Conservation (phyloP, 1,140 invertebrate genomes). For the Mercenaria mercenaria region DNA sequence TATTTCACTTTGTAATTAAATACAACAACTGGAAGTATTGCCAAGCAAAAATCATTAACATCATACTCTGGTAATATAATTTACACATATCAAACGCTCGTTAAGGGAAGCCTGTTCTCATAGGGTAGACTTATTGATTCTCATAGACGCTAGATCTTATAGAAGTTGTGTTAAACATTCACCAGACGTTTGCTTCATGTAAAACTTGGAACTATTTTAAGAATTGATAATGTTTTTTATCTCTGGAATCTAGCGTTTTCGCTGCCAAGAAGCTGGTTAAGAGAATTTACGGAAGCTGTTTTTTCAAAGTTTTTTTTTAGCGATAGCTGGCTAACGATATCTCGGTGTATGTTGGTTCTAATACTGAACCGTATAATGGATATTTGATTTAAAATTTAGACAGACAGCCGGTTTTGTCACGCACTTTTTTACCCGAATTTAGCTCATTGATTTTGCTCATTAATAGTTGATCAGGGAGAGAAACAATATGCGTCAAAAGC, state of each 20-base stretch:
- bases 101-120: neutral
- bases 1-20: slow-evolving; percentile 32
- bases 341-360: neutral
- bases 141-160: neutral
- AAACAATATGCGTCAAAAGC: neutral
- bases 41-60: slow-evolving; percentile 28
- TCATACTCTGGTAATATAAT: slow-evolving; percentile 12
- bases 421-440: neutral
- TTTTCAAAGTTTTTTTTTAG: neutral
- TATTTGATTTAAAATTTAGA: slow-evolving; percentile 13
- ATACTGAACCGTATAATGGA: neutral
- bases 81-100: slow-evolving; percentile 34
- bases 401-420: neutral
- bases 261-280: neutral
- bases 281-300: slow-evolving; percentile 2
- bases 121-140: slow-evolving; percentile 8
- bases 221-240: slow-evolving; percentile 31
- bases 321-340: neutral
- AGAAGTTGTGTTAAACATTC: slow-evolving; percentile 1
- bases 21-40: neutral
- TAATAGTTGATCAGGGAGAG: neutral
- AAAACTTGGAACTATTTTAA: slow-evolving; percentile 41
- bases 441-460: slow-evolving; percentile 23
- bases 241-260: neutral
- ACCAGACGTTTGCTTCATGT: slow-evolving; percentile 16